phyloP scores from a whole-genome alignment of 2,113 vertebrate species.

The Elephantulus edwardii region DNA sequence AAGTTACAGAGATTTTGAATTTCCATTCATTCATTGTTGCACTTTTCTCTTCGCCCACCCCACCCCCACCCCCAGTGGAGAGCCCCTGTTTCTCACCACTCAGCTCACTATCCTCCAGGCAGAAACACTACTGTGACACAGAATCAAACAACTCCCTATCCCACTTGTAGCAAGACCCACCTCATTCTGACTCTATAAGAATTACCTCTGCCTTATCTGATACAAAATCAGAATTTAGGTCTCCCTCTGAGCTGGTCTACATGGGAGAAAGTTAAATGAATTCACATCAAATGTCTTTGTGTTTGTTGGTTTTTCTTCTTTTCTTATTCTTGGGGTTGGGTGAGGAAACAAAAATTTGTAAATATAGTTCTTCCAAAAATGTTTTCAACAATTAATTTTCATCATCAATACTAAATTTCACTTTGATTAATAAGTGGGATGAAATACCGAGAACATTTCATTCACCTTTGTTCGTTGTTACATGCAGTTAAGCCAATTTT shows the following conservation, averaged over 20 bases:
- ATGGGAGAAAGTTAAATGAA: background rate
- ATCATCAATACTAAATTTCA: background rate
- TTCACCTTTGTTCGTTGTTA: background rate
- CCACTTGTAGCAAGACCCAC: background rate
- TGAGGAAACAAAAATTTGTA: background rate
- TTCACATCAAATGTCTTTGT: background rate
- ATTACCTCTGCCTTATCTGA: background rate
- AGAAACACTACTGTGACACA: background rate
- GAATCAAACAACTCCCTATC: background rate
- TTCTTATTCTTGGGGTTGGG: background rate
- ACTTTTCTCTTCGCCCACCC: too few species aligned
- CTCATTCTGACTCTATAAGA: background rate
- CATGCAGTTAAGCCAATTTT: too few species aligned
- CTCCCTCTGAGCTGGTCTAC: background rate
- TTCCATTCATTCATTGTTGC: too few species aligned
- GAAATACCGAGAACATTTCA: background rate
- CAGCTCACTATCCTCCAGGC: background rate
- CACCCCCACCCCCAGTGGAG: too few species aligned
- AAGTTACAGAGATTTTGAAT: too few species aligned
- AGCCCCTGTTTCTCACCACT: background rate
- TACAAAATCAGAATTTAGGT: background rate
- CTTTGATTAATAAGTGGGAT: background rate
- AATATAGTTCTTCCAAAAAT: too few species aligned
- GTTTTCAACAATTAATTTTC: background rate
- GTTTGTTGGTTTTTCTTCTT: background rate